Evolutionary conservation across 2,113 vertebrate species (phyloP).

Genomic region (Albula goreensis): DNA sequence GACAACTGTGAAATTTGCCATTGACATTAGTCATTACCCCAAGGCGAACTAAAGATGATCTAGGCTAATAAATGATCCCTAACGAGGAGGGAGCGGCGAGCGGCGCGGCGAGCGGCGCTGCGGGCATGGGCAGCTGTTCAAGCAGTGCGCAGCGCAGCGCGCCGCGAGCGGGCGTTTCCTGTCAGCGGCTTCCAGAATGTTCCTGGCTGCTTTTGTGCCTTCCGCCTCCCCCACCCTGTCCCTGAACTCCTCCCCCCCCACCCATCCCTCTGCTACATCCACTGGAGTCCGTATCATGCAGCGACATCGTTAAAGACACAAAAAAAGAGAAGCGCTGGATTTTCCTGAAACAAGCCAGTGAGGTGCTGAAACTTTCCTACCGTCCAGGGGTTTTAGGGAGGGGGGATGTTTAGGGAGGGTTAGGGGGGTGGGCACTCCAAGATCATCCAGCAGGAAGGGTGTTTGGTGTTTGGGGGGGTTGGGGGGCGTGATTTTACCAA

Average conservation of each 20-base stretch:
- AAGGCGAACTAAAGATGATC: conserved; percentile 97
- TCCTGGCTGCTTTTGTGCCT: conserved; percentile 63
- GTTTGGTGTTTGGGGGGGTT: background rate
- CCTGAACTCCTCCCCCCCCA: background rate
- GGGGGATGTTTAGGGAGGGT: background rate
- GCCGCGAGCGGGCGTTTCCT: conserved; percentile 65
- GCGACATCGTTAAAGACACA: conserved; percentile 85
- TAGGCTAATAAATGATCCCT: conserved; percentile 99
- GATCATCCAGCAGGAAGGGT: background rate
- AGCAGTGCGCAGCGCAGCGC: conserved; percentile 42
- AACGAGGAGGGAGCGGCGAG: conserved; percentile 88
- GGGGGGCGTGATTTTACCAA: background rate
- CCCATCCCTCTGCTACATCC: conserved; percentile 61
- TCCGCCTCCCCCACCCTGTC: conserved; percentile 26
- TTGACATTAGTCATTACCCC: conserved; percentile 99
- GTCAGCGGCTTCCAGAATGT: conserved; percentile 74
- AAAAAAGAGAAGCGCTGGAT: conserved; percentile 65
- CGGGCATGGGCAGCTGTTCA: conserved; percentile 89
- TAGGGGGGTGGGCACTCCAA: background rate
- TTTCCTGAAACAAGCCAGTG: conserved; percentile 75
- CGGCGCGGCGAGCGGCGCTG: conserved; percentile 79
- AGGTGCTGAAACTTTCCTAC: conserved; percentile 78
- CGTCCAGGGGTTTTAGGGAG: conserved; percentile 73
- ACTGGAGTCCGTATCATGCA: conserved; percentile 86
- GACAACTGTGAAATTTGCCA: conserved; percentile 99